Conservation (phyloP, 2,113 vertebrate species). For the Periophthalmus modestus region DNA sequence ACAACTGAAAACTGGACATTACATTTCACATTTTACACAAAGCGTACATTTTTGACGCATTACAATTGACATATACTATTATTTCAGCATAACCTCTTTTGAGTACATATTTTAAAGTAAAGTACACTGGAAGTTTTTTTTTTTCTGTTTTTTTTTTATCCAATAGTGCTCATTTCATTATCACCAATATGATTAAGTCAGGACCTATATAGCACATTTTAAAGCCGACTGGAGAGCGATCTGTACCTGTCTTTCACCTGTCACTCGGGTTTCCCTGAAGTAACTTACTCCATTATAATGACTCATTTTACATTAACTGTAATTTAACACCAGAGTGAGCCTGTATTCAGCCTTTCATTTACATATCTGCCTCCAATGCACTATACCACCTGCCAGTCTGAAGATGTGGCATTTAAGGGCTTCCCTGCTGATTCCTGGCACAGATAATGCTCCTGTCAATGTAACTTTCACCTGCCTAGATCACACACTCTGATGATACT, state of each 20-base stretch:
- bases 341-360: slow-evolving; percentile 60
- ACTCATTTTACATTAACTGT: slow-evolving; percentile 31
- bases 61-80: too few relatives aligned
- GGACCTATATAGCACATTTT: not conserved
- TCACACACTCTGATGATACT: not conserved
- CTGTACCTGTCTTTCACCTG: slow-evolving; percentile 14
- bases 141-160: too few relatives aligned
- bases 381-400: slow-evolving; percentile 17
- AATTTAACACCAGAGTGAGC: slow-evolving; percentile 27
- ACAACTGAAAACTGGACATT: too few relatives aligned
- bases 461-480: not conserved
- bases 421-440: slow-evolving; percentile 36
- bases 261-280: slow-evolving; percentile 30
- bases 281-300: slow-evolving; percentile 49
- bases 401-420: slow-evolving; percentile 14
- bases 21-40: too few relatives aligned
- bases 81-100: too few relatives aligned
- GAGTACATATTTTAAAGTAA: too few relatives aligned
- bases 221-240: not conserved
- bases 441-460: slow-evolving; percentile 4
- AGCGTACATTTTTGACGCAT: too few relatives aligned
- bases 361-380: slow-evolving; percentile 23
- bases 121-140: not conserved
- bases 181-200: not conserved
- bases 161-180: not conserved